Conservation (phyloP, 2,797 vertebrate genomes). For the Sphaeramia orbicularis region DNA sequence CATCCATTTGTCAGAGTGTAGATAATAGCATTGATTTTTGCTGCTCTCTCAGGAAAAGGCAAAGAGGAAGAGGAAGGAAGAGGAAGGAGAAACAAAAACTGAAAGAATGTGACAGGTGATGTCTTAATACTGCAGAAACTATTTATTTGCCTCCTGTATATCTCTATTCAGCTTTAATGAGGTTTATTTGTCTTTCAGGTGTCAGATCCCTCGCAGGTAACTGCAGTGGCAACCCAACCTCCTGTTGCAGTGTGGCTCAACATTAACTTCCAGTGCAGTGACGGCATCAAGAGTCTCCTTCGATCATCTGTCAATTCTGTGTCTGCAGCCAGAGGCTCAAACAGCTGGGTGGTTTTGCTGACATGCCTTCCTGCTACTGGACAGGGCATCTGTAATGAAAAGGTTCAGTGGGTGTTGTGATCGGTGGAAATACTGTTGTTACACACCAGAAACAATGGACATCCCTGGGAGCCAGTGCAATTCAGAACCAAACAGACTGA, state of each 20-base stretch:
- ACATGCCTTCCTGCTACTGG: conserved; percentile 55
- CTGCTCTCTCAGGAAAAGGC: conserved; percentile 83
- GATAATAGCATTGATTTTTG: conserved; percentile 24
- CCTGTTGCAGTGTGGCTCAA: conserved; percentile 70
- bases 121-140: background rate
- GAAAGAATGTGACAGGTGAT: conserved; percentile 92
- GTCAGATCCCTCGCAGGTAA: conserved; percentile 88
- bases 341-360: conserved; percentile 72
- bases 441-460: conserved; percentile 69
- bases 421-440: conserved; percentile 71
- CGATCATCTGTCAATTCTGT: conserved; percentile 67
- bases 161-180: conserved; percentile 1
- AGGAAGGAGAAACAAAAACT: conserved; percentile 90
- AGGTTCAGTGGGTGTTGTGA: conserved; percentile 69
- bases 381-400: conserved; percentile 65
- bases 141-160: background rate
- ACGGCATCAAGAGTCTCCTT: conserved; percentile 70
- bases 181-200: conserved; percentile 67
- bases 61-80: conserved; percentile 89
- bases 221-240: conserved; percentile 56
- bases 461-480: conserved; percentile 82
- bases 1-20: background rate
- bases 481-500: conserved; percentile 79
- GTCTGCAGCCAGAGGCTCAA: conserved; percentile 70
- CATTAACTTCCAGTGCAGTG: conserved; percentile 77